Evolutionary conservation across 2,888 invertebrate genomes (phyloP).

Genomic region (Lottia scabra): DNA sequence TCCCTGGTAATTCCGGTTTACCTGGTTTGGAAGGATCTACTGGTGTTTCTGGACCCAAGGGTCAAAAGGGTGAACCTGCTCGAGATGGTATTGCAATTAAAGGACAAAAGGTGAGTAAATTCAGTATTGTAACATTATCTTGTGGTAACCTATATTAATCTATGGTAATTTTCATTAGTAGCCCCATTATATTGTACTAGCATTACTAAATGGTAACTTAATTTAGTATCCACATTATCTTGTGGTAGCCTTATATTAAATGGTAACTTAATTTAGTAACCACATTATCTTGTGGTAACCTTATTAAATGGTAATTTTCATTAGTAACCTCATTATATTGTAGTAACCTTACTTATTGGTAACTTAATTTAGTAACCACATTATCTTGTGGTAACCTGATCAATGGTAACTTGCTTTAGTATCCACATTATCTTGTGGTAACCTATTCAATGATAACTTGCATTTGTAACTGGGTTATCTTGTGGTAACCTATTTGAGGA

Average conservation of each 20-base stretch:
- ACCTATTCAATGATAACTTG: not conserved
- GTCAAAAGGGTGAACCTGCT: slow-evolving; percentile 73
- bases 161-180: too few species aligned
- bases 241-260: slow-evolving; percentile 22
- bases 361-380: not conserved
- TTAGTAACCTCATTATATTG: not conserved
- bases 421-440: not conserved
- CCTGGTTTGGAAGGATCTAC: slow-evolving; percentile 56
- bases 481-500: not conserved
- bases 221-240: not conserved
- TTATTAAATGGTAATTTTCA: too few species aligned
- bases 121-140: too few species aligned
- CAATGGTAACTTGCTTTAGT: too few species aligned
- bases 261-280: slow-evolving; percentile 34
- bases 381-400: not conserved
- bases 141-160: not conserved
- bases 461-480: too few species aligned
- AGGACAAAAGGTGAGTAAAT: slow-evolving; percentile 52
- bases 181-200: too few species aligned
- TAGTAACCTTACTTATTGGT: slow-evolving; percentile 30
- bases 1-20: slow-evolving; percentile 58
- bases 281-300: not conserved
- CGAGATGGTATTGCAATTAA: slow-evolving; percentile 68
- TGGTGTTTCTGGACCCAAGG: slow-evolving; percentile 56
- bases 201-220: too few species aligned